phyloP scores from a whole-genome alignment of 2,797 vertebrate species.

The Phaenicophaeus curvirostris region DNA sequence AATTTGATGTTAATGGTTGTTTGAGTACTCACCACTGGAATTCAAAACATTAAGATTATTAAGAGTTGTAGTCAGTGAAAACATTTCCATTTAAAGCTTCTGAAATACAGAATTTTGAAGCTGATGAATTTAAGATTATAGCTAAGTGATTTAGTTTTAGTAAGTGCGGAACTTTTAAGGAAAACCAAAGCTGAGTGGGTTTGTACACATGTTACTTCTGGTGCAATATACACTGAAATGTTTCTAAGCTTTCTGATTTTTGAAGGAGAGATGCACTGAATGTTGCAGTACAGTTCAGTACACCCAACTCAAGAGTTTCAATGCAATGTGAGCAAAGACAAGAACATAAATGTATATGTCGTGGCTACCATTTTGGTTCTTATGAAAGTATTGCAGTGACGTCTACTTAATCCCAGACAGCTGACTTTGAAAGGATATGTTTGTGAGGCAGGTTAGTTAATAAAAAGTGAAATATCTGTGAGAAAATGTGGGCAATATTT shows the following conservation, averaged over 20 bases:
- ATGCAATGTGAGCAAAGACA: neutral
- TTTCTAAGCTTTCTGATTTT: neutral
- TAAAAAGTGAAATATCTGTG: neutral
- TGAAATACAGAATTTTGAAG: neutral
- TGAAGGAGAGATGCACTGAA: neutral
- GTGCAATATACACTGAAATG: neutral
- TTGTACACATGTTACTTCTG: neutral
- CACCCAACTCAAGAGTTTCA: neutral
- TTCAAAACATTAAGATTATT: conserved; percentile 15
- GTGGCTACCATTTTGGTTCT: neutral
- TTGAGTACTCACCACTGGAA: neutral
- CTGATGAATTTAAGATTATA: neutral
- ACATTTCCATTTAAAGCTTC: conserved; percentile 33
- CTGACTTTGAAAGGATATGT: neutral
- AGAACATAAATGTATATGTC: neutral
- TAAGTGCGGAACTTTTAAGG: neutral
- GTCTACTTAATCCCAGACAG: neutral
- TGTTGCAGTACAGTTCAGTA: neutral
- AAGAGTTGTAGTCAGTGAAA: conserved; percentile 5
- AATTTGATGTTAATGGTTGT: conserved; percentile 33
- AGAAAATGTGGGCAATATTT: conserved; percentile 14
- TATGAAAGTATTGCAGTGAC: neutral
- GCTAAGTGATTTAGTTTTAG: neutral
- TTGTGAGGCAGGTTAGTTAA: neutral
- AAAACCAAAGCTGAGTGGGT: neutral